Conservation (phyloP, 2,113 vertebrate species). For the Gila orcuttii region DNA sequence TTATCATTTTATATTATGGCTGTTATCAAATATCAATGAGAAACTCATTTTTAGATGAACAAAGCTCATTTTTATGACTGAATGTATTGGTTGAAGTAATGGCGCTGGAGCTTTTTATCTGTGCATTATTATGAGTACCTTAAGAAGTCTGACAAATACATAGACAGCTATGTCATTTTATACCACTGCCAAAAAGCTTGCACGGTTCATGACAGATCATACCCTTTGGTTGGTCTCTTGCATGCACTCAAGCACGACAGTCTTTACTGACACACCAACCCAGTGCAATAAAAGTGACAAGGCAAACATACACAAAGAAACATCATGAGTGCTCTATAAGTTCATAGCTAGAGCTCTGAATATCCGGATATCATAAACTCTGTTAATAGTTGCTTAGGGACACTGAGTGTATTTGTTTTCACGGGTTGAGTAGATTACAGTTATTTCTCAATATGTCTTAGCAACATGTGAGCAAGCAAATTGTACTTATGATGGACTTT, state of each 20-base stretch:
- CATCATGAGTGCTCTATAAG: constrained; percentile 44
- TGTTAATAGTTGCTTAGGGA: constrained; percentile 16
- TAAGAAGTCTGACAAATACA: too few relatives aligned
- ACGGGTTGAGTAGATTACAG: constrained; percentile 15
- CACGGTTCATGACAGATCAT: neutral
- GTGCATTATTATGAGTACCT: neutral
- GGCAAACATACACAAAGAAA: constrained; percentile 23
- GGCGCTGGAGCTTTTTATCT: neutral
- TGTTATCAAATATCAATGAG: neutral
- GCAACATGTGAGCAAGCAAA: neutral
- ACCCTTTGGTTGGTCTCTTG: constrained; percentile 5
- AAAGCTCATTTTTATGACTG: neutral
- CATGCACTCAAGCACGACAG: neutral
- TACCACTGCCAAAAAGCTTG: constrained; percentile 18
- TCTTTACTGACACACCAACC: neutral
- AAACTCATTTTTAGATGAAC: neutral
- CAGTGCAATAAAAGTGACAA: constrained; percentile 41
- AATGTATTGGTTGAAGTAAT: neutral
- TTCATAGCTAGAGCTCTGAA: constrained; percentile 32
- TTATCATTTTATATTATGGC: neutral
- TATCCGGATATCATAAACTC: constrained; percentile 33
- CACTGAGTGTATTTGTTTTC: constrained; percentile 25
- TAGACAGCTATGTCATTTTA: constrained; percentile 2
- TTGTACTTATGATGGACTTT: constrained; percentile 17
- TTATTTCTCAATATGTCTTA: neutral